Conservation (phyloP, 2,113 vertebrate species). For the Atrichornis clamosus region DNA sequence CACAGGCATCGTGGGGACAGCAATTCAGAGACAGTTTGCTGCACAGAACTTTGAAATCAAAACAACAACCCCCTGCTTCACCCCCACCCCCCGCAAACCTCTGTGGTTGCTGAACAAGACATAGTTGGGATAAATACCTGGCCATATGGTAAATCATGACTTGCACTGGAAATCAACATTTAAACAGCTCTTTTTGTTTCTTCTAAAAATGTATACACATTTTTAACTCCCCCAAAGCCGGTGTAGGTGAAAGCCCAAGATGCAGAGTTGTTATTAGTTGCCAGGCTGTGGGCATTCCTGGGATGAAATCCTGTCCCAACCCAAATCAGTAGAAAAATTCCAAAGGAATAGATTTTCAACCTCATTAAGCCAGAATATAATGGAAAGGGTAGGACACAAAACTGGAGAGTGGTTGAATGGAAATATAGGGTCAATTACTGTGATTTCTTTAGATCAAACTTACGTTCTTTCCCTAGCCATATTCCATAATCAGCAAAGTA, state of each 20-base stretch:
- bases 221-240: slow-evolving; percentile 2
- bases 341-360: neutral
- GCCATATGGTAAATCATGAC: slow-evolving; percentile 47
- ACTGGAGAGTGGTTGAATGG: neutral
- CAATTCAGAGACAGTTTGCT: neutral
- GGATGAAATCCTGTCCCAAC: neutral
- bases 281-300: neutral
- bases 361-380: neutral
- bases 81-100: neutral
- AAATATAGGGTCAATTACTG: neutral
- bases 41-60: slow-evolving; percentile 26
- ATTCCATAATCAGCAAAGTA: neutral
- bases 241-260: neutral
- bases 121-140: slow-evolving; percentile 34
- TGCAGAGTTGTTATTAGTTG: neutral
- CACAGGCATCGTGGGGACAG: neutral
- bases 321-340: neutral
- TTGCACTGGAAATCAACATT: slow-evolving; percentile 43
- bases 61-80: neutral
- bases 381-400: neutral
- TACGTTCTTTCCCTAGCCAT: neutral
- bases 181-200: neutral
- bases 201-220: neutral
- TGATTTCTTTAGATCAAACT: neutral
- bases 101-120: neutral